These are phyloP conservation scores for Metaphire vulgaris DNA, from an alignment of 1,140 invertebrate genomes.

Conservation along the genomic window DNA sequence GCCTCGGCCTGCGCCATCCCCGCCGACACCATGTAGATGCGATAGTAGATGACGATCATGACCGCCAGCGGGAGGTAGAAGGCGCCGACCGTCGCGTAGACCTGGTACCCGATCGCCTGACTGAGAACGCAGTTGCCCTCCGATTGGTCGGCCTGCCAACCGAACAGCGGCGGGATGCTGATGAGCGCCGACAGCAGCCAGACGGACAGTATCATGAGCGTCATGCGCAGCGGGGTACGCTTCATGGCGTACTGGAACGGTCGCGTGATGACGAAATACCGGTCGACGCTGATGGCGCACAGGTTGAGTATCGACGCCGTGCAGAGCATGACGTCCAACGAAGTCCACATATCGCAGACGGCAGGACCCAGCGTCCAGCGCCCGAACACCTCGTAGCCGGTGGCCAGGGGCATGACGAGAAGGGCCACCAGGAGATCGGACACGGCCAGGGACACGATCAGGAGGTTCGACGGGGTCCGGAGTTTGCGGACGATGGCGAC, in stretches of 20 bases:
- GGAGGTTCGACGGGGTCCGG: constrained; percentile 61
- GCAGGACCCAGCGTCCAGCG: constrained; percentile 52
- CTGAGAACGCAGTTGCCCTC: constrained; percentile 70
- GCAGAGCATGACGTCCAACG: constrained; percentile 56
- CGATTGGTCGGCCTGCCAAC: constrained; percentile 42
- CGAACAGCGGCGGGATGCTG: constrained; percentile 53
- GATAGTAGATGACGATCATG: constrained; percentile 87
- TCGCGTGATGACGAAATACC: constrained; percentile 57
- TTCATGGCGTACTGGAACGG: constrained; percentile 56
- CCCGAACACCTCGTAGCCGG: constrained; percentile 44
- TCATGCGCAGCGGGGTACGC: constrained; percentile 50
- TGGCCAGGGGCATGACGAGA: constrained; percentile 64
- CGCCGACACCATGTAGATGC: constrained; percentile 61
- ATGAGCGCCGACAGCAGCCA: constrained; percentile 54
- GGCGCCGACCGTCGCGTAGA: constrained; percentile 62
- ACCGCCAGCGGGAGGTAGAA: constrained; percentile 90
- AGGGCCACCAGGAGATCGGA: constrained; percentile 68
- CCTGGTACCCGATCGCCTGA: constrained; percentile 78
- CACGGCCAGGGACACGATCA: constrained; percentile 66
- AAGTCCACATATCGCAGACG: constrained; percentile 55
- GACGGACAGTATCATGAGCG: constrained; percentile 51
- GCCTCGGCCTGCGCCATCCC: constrained; percentile 50
- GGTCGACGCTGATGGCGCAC: constrained; percentile 56
- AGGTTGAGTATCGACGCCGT: constrained; percentile 57
- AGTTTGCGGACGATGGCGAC: constrained; percentile 54